Conservation (phyloP, 2,113 vertebrate genomes). For the Pituophis catenifer region DNA sequence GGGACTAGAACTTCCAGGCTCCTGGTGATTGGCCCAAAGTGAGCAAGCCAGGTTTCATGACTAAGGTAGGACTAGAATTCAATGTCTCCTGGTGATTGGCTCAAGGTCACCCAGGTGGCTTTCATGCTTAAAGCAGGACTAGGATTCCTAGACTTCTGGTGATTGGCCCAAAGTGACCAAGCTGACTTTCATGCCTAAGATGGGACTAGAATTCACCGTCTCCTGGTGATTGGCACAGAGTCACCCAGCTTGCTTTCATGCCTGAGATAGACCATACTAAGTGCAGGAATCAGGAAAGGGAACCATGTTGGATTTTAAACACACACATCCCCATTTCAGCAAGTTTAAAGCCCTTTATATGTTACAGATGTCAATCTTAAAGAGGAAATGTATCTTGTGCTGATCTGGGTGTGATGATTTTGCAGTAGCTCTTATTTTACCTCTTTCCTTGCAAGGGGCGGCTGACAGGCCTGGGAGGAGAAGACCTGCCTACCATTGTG, state of each 20-base stretch:
- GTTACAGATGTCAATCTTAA: rapidly evolving
- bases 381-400: rapidly evolving
- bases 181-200: too few species aligned
- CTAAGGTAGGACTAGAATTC: too few species aligned
- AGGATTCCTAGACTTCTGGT: too few species aligned
- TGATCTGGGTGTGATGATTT: background rate
- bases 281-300: background rate
- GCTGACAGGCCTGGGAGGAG: constrained; percentile 90
- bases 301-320: background rate
- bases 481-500: constrained; percentile 94
- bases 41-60: too few species aligned
- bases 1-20: too few species aligned
- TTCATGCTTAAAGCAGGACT: too few species aligned
- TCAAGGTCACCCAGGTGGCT: too few species aligned
- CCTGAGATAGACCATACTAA: background rate
- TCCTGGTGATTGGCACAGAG: background rate
- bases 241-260: background rate
- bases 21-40: too few species aligned
- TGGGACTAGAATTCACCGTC: background rate
- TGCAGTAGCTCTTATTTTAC: background rate
- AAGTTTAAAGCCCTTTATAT: background rate
- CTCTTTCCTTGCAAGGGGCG: constrained; percentile 75
- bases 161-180: too few species aligned
- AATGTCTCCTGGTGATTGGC: too few species aligned
- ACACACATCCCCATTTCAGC: rapidly evolving